Conservation (phyloP, 2,797 vertebrate species). For the Acanthurus tractus region DNA sequence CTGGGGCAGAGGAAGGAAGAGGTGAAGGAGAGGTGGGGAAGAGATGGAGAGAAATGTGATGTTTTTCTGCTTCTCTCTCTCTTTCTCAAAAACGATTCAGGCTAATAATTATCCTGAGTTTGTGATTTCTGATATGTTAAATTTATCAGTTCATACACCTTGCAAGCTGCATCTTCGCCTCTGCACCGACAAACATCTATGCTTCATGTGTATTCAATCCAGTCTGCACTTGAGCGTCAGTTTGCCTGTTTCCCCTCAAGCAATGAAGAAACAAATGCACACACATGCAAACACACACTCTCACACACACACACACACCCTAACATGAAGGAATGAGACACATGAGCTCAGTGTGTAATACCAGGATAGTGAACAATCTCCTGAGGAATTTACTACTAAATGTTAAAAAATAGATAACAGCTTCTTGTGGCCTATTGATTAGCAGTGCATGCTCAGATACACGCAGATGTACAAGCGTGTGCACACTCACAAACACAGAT, state of each 20-base stretch:
- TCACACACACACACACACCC: constrained; percentile 1
- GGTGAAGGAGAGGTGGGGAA: constrained; percentile 52
- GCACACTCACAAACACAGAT: too few relatives aligned
- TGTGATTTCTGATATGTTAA: constrained; percentile 40
- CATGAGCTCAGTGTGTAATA: constrained; percentile 28
- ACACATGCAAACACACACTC: constrained; percentile 15
- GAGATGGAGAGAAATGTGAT: constrained; percentile 38
- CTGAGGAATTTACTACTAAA: constrained; percentile 38
- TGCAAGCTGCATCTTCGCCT: constrained; percentile 32
- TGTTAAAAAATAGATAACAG: constrained; percentile 43
- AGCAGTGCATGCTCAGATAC: constrained; percentile 10
- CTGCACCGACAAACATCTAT: constrained; percentile 57
- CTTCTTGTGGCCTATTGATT: constrained; percentile 41
- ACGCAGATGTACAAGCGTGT: neutral
- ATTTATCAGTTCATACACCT: constrained; percentile 25
- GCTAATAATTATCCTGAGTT: neutral
- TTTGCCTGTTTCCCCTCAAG: constrained; percentile 55
- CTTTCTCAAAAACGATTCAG: too few relatives aligned
- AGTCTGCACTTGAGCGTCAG: constrained; percentile 37
- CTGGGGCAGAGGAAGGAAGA: constrained; percentile 48
- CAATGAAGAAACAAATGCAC: constrained; percentile 45
- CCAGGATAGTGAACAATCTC: constrained; percentile 45
- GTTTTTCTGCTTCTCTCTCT: constrained; percentile 21
- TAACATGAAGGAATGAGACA: constrained; percentile 10
- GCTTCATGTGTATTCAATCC: constrained; percentile 58